Evolutionary conservation across 2,888 invertebrate genomes (phyloP), one percentile per base, ranked within the genome.

Genomic region (Aleiodes leptofemur): DNA sequence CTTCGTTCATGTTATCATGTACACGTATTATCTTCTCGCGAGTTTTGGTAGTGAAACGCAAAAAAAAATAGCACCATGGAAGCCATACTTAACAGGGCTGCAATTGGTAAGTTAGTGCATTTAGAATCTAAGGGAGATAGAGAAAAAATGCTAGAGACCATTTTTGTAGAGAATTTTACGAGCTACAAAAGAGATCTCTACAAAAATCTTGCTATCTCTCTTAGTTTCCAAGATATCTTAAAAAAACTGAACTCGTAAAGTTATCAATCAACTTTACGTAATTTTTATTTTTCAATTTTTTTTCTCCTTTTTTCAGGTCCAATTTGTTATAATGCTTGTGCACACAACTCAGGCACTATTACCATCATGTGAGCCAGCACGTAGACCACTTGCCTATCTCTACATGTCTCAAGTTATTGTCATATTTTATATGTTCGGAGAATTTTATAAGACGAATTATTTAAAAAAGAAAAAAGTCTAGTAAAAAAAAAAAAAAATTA

Each of bases 1-100:
- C 68, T 88, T 91, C 0, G 92, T 95, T 1, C 95, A 95, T 83
- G 91, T 95, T 4, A 86, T 95, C n/a, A 95, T 95, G 95, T 95
- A 95, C 86, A 90, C 91, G 6, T 95, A 95, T 88, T 95, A 95
- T 86, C 90, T 94, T 11, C 85, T 94, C 0, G 90, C 94, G 0
- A 92, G 93, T 74, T 91, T 94, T 75, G 93, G 93, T 78, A 91
- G 92, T 5, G 83, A 85, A 55, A 87, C 92, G 80, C 92, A 93
- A 83, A 91, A 90, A 29, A 88, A 87, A 77, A 88, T 95, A 55
- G 86, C 86, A 72, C 92, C 91, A 76, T 91, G 93, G 86, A 95
- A 95, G 84, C 88, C 90, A 64, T 90, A 90, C 83, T 80, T 92
- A 64, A 92, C 92, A 11, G 88, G 90, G 77, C 85, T 94, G 81